A percentile compares a stretch with the other conserved stretches of the same genome.
These are phyloP conservation scores for Noctuana brunneofusca DNA, from an alignment of 2,888 invertebrate genomes.

Conservation along the genomic window DNA sequence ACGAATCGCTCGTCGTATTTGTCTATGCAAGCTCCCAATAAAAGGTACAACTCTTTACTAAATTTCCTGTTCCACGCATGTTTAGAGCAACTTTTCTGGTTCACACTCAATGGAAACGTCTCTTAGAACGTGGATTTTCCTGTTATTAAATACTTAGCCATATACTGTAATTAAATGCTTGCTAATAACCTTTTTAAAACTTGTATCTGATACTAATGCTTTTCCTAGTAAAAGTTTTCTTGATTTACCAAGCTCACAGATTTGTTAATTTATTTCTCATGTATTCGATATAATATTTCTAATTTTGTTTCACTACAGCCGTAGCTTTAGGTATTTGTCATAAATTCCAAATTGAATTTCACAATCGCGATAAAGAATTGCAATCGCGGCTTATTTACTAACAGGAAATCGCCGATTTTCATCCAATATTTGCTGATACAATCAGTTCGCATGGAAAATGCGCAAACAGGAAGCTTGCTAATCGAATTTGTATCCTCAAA, in stretches of 20 bases:
- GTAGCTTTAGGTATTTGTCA: not conserved
- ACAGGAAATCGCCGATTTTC: constrained; percentile 31
- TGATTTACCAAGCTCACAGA: no score
- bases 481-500: constrained; percentile 27
- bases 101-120: not conserved
- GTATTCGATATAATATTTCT: no score
- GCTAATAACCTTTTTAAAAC: no score
- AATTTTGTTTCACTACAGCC: no score
- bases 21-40: constrained; percentile 25
- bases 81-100: constrained; percentile 4
- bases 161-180: no score
- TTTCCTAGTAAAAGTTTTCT: no score
- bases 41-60: constrained; percentile 8
- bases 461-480: constrained; percentile 31
- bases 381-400: constrained; percentile 18
- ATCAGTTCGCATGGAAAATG: constrained; percentile 28
- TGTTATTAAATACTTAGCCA: not conserved
- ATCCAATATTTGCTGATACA: constrained; percentile 30
- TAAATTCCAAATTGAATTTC: constrained; percentile 20
- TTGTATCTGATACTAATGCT: no score
- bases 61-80: constrained; percentile 5
- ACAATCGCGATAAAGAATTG: constrained; percentile 20
- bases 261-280: no score
- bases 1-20: constrained; percentile 20
- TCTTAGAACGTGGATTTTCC: not conserved